phyloP scores from a whole-genome alignment of 2,113 vertebrate species.

The Sardina pilchardus region DNA sequence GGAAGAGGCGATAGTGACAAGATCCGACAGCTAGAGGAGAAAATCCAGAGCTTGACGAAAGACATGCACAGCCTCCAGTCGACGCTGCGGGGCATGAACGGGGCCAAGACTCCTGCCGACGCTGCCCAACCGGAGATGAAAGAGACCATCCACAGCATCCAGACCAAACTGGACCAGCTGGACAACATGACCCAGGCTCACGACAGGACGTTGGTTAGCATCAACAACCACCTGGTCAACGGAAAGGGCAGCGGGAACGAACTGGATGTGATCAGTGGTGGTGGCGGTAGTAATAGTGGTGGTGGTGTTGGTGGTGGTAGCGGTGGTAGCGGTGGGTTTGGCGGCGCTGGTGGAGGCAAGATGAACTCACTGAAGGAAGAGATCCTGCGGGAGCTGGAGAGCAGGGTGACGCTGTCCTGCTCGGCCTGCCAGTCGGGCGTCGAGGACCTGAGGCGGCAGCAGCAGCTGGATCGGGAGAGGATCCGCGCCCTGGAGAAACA shows the following conservation, averaged over 20 bases:
- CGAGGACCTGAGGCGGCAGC: slow-evolving; percentile 79
- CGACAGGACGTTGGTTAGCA: slow-evolving; percentile 77
- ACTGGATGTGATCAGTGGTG: slow-evolving; percentile 32
- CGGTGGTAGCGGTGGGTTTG: slow-evolving; percentile 41
- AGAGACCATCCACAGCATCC: slow-evolving; percentile 84
- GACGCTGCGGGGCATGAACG: slow-evolving; percentile 69
- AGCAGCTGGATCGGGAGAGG: slow-evolving; percentile 77
- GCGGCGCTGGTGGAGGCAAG: neutral
- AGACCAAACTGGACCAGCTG: slow-evolving; percentile 85
- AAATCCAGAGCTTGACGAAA: slow-evolving; percentile 81
- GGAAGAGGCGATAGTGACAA: slow-evolving; percentile 75
- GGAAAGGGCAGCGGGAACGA: slow-evolving; percentile 62
- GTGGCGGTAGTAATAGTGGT: neutral
- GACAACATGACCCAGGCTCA: slow-evolving; percentile 83
- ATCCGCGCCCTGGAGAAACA: slow-evolving; percentile 83
- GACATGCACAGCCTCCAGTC: slow-evolving; percentile 80
- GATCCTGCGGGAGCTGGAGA: slow-evolving; percentile 80
- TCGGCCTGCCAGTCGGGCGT: slow-evolving; percentile 78
- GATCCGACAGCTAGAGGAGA: slow-evolving; percentile 82
- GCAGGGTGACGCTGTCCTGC: slow-evolving; percentile 79
- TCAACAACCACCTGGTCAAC: slow-evolving; percentile 78
- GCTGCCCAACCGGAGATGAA: slow-evolving; percentile 83
- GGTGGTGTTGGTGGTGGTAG: slow-evolving; percentile 41
- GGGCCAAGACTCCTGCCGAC: slow-evolving; percentile 77
- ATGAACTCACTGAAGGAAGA: slow-evolving; percentile 62